phyloP scores from a whole-genome alignment of 2,797 vertebrate genomes.

The Spizella passerina region DNA sequence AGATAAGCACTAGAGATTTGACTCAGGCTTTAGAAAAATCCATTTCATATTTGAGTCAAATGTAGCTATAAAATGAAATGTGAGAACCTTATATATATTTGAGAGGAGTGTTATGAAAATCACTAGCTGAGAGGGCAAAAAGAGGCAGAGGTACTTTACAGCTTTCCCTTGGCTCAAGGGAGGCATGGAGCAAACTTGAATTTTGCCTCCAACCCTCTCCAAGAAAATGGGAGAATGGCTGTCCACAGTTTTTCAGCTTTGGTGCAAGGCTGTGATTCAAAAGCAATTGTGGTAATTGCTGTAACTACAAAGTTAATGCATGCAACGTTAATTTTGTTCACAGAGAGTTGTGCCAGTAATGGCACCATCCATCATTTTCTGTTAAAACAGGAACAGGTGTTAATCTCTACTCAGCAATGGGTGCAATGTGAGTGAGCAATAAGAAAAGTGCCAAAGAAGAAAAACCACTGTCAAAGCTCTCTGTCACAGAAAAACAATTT shows the following conservation, averaged over 20 bases:
- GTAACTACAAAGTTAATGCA: constrained; percentile 12
- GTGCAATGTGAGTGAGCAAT: not conserved
- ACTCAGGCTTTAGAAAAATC: constrained; percentile 10
- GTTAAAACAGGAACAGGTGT: constrained; percentile 54
- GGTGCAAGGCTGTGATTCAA: constrained; percentile 6
- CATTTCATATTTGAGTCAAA: constrained; percentile 24
- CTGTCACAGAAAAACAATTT: constrained; percentile 27
- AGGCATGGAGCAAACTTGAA: not conserved
- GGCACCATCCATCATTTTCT: constrained; percentile 59
- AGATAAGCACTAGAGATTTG: constrained; percentile 34
- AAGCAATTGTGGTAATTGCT: constrained; percentile 57
- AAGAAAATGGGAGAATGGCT: not conserved
- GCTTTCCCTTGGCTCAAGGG: not conserved
- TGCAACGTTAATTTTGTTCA: constrained; percentile 46
- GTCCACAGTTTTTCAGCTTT: not conserved
- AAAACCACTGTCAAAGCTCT: constrained; percentile 1
- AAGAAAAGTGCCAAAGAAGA: constrained; percentile 21
- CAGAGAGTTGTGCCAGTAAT: constrained; percentile 22
- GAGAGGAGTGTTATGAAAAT: not conserved
- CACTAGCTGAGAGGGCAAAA: not conserved
- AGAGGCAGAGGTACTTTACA: not conserved
- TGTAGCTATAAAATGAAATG: constrained; percentile 15
- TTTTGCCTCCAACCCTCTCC: not conserved
- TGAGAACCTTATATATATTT: not conserved
- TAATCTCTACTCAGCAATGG: constrained; percentile 26